phyloP scores from a whole-genome alignment of 2,113 vertebrate species.

The Poicephalus meyeri region DNA sequence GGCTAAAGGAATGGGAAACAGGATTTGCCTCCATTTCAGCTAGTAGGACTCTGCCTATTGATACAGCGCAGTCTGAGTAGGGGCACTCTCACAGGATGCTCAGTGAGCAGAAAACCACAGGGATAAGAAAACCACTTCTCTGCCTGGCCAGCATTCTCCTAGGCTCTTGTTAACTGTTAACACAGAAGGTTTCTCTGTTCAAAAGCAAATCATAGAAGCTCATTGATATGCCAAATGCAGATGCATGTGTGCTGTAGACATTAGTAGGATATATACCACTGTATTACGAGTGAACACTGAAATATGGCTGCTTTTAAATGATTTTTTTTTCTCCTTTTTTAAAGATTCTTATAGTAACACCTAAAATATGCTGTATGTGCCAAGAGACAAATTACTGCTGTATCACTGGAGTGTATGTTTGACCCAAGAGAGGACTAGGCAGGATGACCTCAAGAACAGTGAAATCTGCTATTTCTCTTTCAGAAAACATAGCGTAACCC shows the following conservation, averaged over 20 bases:
- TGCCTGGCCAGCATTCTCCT: neutral
- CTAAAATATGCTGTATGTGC: neutral
- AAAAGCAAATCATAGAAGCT: neutral
- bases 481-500: neutral
- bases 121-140: neutral
- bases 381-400: neutral
- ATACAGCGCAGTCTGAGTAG: neutral
- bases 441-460: neutral
- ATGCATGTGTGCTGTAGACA: neutral
- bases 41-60: neutral
- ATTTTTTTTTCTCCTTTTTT: neutral
- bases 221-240: neutral
- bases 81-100: neutral
- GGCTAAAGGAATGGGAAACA: neutral
- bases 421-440: neutral
- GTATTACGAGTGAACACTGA: neutral
- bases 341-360: conserved; percentile 22
- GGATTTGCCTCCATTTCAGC: neutral
- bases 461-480: neutral
- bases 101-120: neutral
- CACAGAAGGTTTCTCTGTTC: neutral
- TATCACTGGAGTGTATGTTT: neutral
- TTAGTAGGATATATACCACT: neutral
- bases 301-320: neutral
- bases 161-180: neutral